These are phyloP conservation scores for Ascidia mentula DNA, from an alignment of 23 tunicate species.

Conservation along the genomic window DNA sequence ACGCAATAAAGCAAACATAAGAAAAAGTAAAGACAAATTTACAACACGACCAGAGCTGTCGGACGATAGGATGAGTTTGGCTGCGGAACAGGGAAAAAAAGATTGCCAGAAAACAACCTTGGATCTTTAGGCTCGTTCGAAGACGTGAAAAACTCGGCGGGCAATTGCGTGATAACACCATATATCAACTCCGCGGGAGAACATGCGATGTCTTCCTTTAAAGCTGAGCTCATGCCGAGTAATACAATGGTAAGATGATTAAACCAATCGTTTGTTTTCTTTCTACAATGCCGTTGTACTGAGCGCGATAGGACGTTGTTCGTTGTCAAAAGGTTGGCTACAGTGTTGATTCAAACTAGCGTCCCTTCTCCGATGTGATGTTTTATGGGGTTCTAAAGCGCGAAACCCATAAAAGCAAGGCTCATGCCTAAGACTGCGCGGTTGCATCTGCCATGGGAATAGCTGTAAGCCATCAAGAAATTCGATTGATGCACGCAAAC, in stretches of 20 bases:
- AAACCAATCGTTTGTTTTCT: conserved; percentile 4
- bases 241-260: conserved; percentile 14
- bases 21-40: too few relatives aligned
- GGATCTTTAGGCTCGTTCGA: background rate
- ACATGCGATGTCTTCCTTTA: conserved; percentile 7
- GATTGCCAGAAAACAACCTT: background rate
- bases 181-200: conserved; percentile 8
- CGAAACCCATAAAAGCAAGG: background rate
- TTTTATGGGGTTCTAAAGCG: conserved; percentile 7
- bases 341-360: conserved; percentile 11
- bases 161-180: conserved; percentile 2
- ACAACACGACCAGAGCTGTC: too few relatives aligned
- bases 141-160: background rate
- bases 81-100: too few relatives aligned
- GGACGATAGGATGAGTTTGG: too few relatives aligned
- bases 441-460: background rate
- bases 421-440: background rate
- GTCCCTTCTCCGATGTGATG: conserved; percentile 13
- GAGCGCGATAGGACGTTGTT: conserved; percentile 8
- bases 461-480: background rate
- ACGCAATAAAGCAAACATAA: too few relatives aligned
- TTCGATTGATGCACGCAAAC: background rate
- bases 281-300: conserved; percentile 17
- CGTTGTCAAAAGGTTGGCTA: conserved; percentile 4
- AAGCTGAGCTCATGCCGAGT: conserved; percentile 13